Evolutionary conservation across 1,140 invertebrate genomes (phyloP).

Genomic region (Drosophila nasuta): DNA sequence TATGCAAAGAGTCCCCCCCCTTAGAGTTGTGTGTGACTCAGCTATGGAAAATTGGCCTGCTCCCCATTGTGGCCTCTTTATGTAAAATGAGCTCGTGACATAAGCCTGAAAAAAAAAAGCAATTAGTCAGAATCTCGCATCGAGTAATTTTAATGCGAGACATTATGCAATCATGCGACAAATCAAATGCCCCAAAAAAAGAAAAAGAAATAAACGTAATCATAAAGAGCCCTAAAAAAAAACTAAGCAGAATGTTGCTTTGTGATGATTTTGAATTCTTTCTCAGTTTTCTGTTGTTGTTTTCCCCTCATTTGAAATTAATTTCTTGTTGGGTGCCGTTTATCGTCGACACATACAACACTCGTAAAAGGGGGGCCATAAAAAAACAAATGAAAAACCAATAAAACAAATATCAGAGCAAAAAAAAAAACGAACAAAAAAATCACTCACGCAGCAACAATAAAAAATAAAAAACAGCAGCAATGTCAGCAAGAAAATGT

Average conservation of each 20-base stretch:
- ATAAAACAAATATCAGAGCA: constrained; percentile 74
- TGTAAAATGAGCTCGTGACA: constrained; percentile 25
- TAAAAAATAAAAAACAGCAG: constrained; percentile 31
- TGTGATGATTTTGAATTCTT: constrained; percentile 47
- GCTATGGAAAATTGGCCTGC: neutral
- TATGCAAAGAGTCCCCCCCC: constrained; percentile 35
- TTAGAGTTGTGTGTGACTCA: constrained; percentile 6
- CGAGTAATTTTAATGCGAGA: constrained; percentile 16
- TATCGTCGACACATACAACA: constrained; percentile 49
- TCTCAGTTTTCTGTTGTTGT: constrained; percentile 12
- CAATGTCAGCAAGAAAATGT: constrained; percentile 51
- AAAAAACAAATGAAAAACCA: constrained; percentile 66
- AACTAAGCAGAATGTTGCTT: constrained; percentile 12
- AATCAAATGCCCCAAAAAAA: constrained; percentile 15
- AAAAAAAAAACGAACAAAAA: constrained; percentile 40
- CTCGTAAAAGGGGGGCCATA: constrained; percentile 56
- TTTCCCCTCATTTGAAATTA: neutral
- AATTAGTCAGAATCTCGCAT: constrained; percentile 45
- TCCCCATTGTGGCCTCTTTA: constrained; percentile 20
- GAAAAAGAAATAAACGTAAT: neutral
- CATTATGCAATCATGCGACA: constrained; percentile 25
- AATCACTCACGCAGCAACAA: constrained; percentile 52
- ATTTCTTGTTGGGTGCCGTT: constrained; percentile 46
- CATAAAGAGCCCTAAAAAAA: constrained; percentile 1
- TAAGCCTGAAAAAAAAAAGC: constrained; percentile 1